A percentile compares a stretch with the other conserved stretches of the same genome.
These are phyloP conservation scores for Lypha dubia DNA, from an alignment of 2,888 invertebrate genomes.

Conservation along the genomic window DNA sequence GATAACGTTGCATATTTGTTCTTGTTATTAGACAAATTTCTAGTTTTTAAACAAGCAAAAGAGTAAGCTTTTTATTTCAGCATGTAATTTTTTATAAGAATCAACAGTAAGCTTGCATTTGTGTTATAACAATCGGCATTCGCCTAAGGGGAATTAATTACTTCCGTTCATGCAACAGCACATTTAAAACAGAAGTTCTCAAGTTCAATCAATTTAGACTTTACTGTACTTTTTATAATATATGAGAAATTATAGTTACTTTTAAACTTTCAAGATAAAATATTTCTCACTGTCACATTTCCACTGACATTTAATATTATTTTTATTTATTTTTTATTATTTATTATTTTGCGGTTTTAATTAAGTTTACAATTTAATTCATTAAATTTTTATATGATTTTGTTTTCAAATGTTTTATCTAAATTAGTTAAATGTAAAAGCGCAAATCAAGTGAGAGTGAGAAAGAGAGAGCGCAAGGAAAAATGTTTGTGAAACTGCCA, in stretches of 20 bases:
- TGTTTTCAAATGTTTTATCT: slow-evolving; percentile 32
- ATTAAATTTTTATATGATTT: slow-evolving; percentile 52
- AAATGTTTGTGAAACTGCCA: slow-evolving; percentile 19
- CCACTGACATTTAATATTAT: neutral
- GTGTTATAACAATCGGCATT: no score
- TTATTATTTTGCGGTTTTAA: slow-evolving; percentile 9
- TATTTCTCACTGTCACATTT: slow-evolving; percentile 2
- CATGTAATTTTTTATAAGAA: no score
- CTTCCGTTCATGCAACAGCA: no score
- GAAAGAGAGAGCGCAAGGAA: slow-evolving; percentile 16
- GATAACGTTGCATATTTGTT: no score
- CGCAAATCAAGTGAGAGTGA: neutral
- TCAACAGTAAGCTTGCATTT: no score
- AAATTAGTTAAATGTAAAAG: slow-evolving; percentile 39
- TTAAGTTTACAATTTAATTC: slow-evolving; percentile 30
- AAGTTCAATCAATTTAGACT: no score
- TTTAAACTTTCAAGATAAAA: slow-evolving; percentile 28
- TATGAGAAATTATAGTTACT: neutral
- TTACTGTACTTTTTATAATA: neutral
- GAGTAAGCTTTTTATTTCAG: no score
- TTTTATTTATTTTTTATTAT: neutral
- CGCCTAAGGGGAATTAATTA: no score
- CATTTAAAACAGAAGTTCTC: no score
- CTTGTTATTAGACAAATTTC: no score
- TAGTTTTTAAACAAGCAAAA: no score